Evolutionary conservation across 2,888 invertebrate species (phyloP).

Genomic region (Anarsia innoxiella): DNA sequence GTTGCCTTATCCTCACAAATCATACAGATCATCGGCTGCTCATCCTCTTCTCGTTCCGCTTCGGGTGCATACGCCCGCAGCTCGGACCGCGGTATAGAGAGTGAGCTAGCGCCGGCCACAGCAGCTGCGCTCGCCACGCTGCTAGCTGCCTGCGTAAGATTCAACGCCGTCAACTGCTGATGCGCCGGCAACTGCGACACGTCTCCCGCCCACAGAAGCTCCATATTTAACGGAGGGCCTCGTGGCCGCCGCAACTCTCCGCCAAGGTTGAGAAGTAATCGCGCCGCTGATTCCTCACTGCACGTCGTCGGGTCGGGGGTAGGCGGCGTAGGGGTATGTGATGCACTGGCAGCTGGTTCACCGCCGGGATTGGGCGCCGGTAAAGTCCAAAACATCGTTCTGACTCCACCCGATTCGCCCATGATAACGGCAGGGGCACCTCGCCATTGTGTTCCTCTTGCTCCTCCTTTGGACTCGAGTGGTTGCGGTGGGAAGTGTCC

Average conservation of each 20-base stretch:
- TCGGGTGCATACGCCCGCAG: slow-evolving; percentile 65
- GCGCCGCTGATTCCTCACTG: slow-evolving; percentile 79
- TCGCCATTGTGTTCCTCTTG: slow-evolving; percentile 65
- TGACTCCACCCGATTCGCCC: slow-evolving; percentile 93
- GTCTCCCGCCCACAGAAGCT: slow-evolving; percentile 92
- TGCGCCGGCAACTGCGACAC: slow-evolving; percentile 88
- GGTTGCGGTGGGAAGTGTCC: slow-evolving; percentile 70
- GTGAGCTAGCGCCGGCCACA: slow-evolving; percentile 52
- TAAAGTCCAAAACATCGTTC: slow-evolving; percentile 80
- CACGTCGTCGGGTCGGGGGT: slow-evolving; percentile 67
- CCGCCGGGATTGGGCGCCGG: slow-evolving; percentile 73
- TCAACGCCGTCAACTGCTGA: slow-evolving; percentile 86
- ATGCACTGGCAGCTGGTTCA: slow-evolving; percentile 65
- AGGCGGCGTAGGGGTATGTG: slow-evolving; percentile 74
- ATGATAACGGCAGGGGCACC: slow-evolving; percentile 92
- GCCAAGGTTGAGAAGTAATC: slow-evolving; percentile 84
- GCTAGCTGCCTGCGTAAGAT: slow-evolving; percentile 79
- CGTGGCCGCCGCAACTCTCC: slow-evolving; percentile 79
- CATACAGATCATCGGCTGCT: slow-evolving; percentile 97
- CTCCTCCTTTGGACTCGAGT: slow-evolving; percentile 52
- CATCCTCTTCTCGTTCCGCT: slow-evolving; percentile 83
- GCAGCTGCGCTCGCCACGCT: slow-evolving; percentile 54
- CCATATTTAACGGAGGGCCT: slow-evolving; percentile 89
- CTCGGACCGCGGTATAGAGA: slow-evolving; percentile 53
- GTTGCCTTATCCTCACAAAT: slow-evolving; percentile 99